phyloP scores from a whole-genome alignment of 2,888 invertebrate genomes.

The Metallyticus violacea region DNA sequence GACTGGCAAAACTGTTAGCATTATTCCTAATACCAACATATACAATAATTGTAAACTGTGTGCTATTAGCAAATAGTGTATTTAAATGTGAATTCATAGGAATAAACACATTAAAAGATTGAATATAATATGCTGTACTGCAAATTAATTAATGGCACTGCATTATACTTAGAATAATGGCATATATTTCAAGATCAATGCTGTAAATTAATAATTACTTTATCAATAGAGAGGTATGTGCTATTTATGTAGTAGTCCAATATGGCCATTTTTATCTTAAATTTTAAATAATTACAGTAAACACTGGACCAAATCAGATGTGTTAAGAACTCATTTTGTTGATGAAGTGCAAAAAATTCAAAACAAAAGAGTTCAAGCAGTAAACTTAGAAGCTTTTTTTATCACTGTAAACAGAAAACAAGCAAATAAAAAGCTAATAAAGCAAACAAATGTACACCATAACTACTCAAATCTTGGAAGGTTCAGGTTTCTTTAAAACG shows the following conservation, averaged over 20 bases:
- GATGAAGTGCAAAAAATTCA: neutral
- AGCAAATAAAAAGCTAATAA: neutral
- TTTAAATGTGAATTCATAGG: too few relatives aligned
- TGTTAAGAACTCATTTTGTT: neutral
- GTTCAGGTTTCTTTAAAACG: slow-evolving; percentile 28
- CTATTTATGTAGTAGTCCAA: neutral
- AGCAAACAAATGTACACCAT: neutral
- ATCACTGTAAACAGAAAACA: neutral
- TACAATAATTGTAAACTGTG: too few relatives aligned
- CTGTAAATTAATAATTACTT: neutral
- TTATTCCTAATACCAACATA: neutral
- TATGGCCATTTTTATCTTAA: neutral
- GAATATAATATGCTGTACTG: too few relatives aligned
- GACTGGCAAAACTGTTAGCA: neutral
- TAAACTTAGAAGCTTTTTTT: neutral
- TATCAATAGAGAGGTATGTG: neutral
- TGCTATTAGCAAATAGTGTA: too few relatives aligned
- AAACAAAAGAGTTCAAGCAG: neutral
- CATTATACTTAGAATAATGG: too few relatives aligned
- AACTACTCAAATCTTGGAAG: neutral
- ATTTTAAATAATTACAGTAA: neutral
- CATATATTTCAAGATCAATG: too few relatives aligned
- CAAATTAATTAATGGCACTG: too few relatives aligned
- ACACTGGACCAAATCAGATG: neutral
- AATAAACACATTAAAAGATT: too few relatives aligned